Evolutionary conservation across 2,888 invertebrate genomes (phyloP).

Genomic region (Synanthedon vespiformis): DNA sequence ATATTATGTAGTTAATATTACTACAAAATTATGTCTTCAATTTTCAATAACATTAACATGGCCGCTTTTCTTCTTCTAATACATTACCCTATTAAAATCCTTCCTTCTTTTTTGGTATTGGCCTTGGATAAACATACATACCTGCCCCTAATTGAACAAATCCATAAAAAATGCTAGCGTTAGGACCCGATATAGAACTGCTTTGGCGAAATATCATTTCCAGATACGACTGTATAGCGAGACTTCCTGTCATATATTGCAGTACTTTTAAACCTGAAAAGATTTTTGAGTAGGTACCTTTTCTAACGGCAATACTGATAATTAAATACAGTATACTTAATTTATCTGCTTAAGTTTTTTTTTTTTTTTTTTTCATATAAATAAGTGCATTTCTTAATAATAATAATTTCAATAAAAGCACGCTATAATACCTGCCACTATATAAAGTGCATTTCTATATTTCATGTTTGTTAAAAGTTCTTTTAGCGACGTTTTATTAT

Average conservation of each 20-base stretch:
- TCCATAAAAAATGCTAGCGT: constrained; percentile 71
- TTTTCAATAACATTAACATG: no score
- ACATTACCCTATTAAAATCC: no score
- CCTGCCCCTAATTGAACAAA: constrained; percentile 70
- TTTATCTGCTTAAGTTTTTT: no score
- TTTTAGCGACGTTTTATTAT: constrained; percentile 57
- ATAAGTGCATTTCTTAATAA: no score
- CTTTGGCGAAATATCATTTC: constrained; percentile 71
- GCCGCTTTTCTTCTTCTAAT: no score
- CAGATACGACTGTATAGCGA: constrained; percentile 72
- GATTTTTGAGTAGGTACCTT: no score
- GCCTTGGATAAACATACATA: constrained; percentile 15
- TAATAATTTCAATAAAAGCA: not conserved
- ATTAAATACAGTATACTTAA: no score
- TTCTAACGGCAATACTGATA: no score
- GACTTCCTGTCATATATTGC: constrained; percentile 72
- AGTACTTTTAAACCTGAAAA: constrained; percentile 65
- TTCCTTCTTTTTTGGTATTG: no score
- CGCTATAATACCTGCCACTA: constrained; percentile 41
- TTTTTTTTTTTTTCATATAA: no score
- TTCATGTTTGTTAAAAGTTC: constrained; percentile 62
- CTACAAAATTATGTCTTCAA: no score
- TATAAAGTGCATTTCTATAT: constrained; percentile 62
- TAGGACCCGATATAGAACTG: constrained; percentile 61
- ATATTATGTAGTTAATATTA: no score